These are phyloP conservation scores for Lanius collurio DNA, from an alignment of 2,113 vertebrate genomes.

Conservation along the genomic window DNA sequence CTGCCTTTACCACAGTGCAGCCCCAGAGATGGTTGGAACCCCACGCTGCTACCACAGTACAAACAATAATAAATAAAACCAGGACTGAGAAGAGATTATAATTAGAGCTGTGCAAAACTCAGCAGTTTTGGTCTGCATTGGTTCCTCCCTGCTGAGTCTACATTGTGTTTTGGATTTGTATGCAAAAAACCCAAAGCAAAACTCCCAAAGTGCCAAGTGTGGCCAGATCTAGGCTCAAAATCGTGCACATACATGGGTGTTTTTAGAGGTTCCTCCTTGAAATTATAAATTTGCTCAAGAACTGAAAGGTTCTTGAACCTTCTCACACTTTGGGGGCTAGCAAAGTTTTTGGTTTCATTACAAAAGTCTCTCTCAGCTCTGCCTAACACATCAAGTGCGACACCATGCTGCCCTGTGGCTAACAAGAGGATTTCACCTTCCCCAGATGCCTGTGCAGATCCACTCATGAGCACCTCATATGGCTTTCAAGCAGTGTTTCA, in stretches of 20 bases:
- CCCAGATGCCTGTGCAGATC: not conserved
- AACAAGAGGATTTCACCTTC: not conserved
- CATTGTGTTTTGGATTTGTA: constrained; percentile 51
- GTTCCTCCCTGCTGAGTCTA: constrained; percentile 59
- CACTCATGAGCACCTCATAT: not conserved
- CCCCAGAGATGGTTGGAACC: not conserved
- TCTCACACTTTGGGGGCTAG: not conserved
- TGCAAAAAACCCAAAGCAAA: constrained; percentile 51
- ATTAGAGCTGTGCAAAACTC: constrained; percentile 63
- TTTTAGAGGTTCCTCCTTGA: constrained; percentile 7
- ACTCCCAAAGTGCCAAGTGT: constrained; percentile 9
- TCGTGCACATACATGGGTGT: not conserved
- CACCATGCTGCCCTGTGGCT: not conserved
- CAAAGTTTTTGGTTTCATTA: not conserved
- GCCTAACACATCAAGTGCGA: not conserved
- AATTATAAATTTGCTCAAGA: constrained; percentile 1
- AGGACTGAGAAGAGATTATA: constrained; percentile 52
- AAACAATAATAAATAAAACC: constrained; percentile 66
- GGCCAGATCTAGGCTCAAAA: not conserved
- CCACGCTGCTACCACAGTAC: not conserved
- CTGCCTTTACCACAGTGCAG: not conserved
- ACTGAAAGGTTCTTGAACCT: constrained; percentile 15
- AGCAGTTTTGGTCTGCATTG: constrained; percentile 58
- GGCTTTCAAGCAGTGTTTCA: not conserved
- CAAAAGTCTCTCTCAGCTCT: constrained; percentile 23